These are phyloP conservation scores for Chorisops tibialis DNA, from an alignment of 2,888 invertebrate genomes.

Conservation along the genomic window DNA sequence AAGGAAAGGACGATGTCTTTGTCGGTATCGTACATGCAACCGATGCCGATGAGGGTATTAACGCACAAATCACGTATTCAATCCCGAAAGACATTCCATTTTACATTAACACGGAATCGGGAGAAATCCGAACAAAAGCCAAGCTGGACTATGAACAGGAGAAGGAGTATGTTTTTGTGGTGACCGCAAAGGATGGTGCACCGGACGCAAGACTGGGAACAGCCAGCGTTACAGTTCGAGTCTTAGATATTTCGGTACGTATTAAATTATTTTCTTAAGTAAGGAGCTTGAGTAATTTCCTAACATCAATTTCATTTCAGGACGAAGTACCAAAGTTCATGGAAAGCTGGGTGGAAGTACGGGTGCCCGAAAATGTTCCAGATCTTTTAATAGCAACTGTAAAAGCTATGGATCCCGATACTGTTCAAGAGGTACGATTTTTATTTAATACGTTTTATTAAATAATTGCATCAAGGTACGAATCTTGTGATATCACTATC, in stretches of 20 bases:
- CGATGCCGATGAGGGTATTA: conserved; percentile 81
- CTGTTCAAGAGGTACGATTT: conserved; percentile 62
- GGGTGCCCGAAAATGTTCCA: conserved; percentile 80
- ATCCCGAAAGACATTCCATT: conserved; percentile 78
- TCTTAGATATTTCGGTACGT: conserved; percentile 61
- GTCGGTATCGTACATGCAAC: conserved; percentile 82
- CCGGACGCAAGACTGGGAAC: conserved; percentile 81
- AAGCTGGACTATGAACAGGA: conserved; percentile 79
- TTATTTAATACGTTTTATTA: background rate
- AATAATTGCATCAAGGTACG: too few species aligned
- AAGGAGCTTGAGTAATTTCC: background rate
- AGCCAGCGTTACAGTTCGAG: conserved; percentile 77
- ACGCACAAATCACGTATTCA: conserved; percentile 76
- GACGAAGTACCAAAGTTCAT: conserved; percentile 81
- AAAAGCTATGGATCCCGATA: conserved; percentile 81
- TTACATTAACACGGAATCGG: conserved; percentile 72
- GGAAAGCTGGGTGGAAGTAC: conserved; percentile 68
- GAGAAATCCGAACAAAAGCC: conserved; percentile 70
- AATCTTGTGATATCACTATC: too few species aligned
- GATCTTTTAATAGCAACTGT: conserved; percentile 77
- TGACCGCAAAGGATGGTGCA: conserved; percentile 85
- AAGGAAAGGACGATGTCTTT: conserved; percentile 59
- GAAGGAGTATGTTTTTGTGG: conserved; percentile 72
- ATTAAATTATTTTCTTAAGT: background rate
- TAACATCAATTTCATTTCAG: background rate